Evolutionary conservation across 92 coral and sea anemone genomes (phyloP).

Genomic region (Umimayanthus kanabou): DNA sequence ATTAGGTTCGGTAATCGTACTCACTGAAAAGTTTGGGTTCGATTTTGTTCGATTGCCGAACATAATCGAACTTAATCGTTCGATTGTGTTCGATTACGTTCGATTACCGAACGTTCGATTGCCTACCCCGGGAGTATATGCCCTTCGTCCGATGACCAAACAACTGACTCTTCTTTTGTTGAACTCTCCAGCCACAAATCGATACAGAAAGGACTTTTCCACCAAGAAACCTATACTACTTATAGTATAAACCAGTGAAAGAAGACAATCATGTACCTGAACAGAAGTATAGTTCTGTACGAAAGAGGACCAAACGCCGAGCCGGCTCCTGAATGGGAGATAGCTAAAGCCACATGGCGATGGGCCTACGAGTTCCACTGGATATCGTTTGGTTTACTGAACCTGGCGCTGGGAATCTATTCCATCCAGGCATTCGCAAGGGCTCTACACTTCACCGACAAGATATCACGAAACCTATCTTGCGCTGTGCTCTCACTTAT

Average conservation of each 20-base stretch:
- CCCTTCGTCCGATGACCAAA: neutral
- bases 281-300: neutral
- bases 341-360: neutral
- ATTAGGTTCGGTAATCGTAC: too few species aligned
- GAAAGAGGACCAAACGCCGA: slow-evolving; percentile 32
- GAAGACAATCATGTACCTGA: neutral
- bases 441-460: slow-evolving; percentile 24
- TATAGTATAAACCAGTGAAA: neutral
- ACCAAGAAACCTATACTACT: neutral
- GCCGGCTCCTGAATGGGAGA: slow-evolving; percentile 34
- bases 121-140: too few species aligned
- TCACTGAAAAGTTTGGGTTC: too few species aligned
- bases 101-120: too few species aligned
- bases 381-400: slow-evolving; percentile 15
- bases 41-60: too few species aligned
- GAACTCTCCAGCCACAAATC: neutral
- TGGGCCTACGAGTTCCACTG: slow-evolving; percentile 39
- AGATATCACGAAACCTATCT: slow-evolving; percentile 32
- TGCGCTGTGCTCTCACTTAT: slow-evolving; percentile 22
- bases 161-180: neutral
- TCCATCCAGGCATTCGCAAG: neutral
- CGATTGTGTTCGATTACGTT: too few species aligned
- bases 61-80: too few species aligned
- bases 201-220: neutral
- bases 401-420: neutral